Conservation (phyloP, 2,888 invertebrate species). For the Apamea monoglypha region DNA sequence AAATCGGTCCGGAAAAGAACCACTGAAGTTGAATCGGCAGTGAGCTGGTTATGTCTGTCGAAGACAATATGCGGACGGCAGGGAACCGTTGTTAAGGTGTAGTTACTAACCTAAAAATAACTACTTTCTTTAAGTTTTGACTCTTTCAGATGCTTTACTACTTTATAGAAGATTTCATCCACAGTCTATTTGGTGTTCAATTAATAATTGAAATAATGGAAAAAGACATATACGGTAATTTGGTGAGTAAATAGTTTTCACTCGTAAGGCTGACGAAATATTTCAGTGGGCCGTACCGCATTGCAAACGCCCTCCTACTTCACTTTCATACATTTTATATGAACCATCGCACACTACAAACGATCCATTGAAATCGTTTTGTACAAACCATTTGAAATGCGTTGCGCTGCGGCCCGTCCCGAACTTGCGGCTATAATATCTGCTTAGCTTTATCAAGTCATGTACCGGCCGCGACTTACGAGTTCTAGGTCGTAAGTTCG, state of each 20-base stretch:
- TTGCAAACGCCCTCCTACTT: no score
- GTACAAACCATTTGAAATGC: no score
- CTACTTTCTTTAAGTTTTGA: background rate
- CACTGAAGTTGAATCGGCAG: background rate
- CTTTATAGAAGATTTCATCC: constrained; percentile 6
- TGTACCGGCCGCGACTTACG: background rate
- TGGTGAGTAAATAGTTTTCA: background rate
- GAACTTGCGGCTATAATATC: no score
- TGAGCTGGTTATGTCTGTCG: background rate
- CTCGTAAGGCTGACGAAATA: background rate
- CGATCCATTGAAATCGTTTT: no score
- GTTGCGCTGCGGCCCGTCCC: no score
- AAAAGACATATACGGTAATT: background rate
- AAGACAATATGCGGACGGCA: no score
- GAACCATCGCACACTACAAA: no score
- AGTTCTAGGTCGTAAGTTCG: no score
- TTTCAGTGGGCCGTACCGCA: background rate
- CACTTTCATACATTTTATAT: background rate
- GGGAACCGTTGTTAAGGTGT: background rate
- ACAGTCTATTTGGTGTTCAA: constrained; percentile 13
- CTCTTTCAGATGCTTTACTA: constrained; percentile 40
- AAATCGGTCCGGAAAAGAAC: background rate
- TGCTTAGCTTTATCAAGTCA: background rate
- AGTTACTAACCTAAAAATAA: background rate
- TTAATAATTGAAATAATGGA: background rate